phyloP scores from a whole-genome alignment of 92 coral and sea anemone species.

The Muricea muricata region DNA sequence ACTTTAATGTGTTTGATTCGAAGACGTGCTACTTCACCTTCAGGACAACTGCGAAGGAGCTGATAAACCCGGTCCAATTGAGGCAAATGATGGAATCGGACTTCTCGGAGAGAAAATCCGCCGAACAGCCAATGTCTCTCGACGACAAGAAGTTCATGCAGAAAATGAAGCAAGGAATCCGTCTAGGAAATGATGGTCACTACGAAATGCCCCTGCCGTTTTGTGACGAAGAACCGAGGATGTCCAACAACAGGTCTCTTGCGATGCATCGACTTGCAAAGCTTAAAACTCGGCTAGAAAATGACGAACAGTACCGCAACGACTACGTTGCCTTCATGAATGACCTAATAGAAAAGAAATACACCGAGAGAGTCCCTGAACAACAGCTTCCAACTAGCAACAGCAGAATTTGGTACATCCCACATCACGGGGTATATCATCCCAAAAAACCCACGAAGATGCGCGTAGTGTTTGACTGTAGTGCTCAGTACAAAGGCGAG shows the following conservation, averaged over 20 bases:
- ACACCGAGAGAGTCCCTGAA: slow-evolving; percentile 44
- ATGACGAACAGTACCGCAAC: not conserved
- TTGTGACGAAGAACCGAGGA: not conserved
- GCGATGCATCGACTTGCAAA: too few relatives aligned
- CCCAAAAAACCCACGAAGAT: too few relatives aligned
- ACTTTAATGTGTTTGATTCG: slow-evolving; percentile 16
- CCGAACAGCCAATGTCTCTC: not conserved
- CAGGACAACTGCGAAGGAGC: slow-evolving; percentile 36
- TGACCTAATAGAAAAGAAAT: slow-evolving; percentile 32
- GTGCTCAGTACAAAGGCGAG: too few relatives aligned
- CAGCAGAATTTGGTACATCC: too few relatives aligned
- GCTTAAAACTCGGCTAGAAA: too few relatives aligned
- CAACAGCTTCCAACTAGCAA: too few relatives aligned
- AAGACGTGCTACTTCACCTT: not conserved
- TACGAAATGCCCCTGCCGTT: slow-evolving; percentile 57
- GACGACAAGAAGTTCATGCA: slow-evolving; percentile 39
- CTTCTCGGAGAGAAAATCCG: slow-evolving; percentile 17
- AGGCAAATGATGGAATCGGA: too few relatives aligned
- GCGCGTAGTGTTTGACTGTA: too few relatives aligned
- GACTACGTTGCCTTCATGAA: too few relatives aligned
- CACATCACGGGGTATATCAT: too few relatives aligned
- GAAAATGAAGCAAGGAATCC: slow-evolving; percentile 18
- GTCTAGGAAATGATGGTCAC: slow-evolving; percentile 35
- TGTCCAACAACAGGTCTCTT: slow-evolving; percentile 44
- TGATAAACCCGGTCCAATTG: slow-evolving; percentile 40